A percentile compares a stretch with the other conserved stretches of the same genome.
Evolutionary conservation across 1,140 invertebrate species (phyloP).

Genomic region (Acromyrmex echinatior): DNA sequence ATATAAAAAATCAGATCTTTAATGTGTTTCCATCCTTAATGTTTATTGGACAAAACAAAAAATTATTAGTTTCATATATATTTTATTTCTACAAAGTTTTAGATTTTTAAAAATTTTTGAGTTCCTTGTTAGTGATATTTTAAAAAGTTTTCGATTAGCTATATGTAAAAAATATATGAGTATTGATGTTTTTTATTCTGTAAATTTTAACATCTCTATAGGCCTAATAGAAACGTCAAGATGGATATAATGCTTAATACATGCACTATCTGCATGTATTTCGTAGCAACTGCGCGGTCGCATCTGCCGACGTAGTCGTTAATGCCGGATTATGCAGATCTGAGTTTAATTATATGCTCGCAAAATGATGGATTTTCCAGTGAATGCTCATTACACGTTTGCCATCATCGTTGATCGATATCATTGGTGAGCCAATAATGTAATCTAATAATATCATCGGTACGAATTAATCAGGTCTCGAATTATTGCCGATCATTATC

Average conservation of each 20-base stretch:
- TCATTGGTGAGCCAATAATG: slow-evolving; percentile 38
- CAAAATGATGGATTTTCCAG: slow-evolving; percentile 50
- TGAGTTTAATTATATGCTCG: slow-evolving; percentile 49
- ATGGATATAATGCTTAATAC: background rate
- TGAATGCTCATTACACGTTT: slow-evolving; percentile 52
- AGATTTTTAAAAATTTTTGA: background rate
- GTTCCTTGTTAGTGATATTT: background rate
- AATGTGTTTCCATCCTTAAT: background rate
- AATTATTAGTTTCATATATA: background rate
- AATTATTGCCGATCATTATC: slow-evolving; percentile 45
- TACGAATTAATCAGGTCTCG: slow-evolving; percentile 27
- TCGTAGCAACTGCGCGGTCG: slow-evolving; percentile 18
- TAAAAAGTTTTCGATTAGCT: background rate
- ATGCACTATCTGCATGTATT: background rate
- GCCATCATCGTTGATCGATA: slow-evolving; percentile 50
- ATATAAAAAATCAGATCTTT: background rate
- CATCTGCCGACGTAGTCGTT: slow-evolving; percentile 12
- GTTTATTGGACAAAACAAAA: background rate
- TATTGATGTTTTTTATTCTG: background rate
- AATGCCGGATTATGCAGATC: slow-evolving; percentile 52
- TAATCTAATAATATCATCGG: slow-evolving; percentile 27
- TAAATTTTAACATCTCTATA: slow-evolving; percentile 3
- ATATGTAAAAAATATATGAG: background rate
- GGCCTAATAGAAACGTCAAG: background rate
- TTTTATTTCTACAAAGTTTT: background rate